Evolutionary conservation across 2,888 invertebrate species (phyloP).

Genomic region (Dynastes tityus): DNA sequence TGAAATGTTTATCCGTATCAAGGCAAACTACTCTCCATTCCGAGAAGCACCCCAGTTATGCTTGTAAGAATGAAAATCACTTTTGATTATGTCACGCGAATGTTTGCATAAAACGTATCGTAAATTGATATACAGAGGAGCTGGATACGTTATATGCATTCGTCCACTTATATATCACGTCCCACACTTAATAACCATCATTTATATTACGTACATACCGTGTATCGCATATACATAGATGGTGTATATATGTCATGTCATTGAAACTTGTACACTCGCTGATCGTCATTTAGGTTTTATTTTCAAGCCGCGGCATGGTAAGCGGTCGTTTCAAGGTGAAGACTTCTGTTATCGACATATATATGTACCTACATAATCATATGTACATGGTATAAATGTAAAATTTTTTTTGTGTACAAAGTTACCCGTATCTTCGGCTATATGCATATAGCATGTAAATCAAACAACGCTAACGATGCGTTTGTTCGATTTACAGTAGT

Average conservation of each 20-base stretch:
- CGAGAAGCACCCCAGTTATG: constrained; percentile 9
- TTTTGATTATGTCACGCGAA: constrained; percentile 26
- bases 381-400: neutral
- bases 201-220: constrained; percentile 11
- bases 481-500: constrained; percentile 23
- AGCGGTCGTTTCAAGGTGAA: constrained; percentile 46
- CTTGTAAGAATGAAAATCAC: constrained; percentile 19
- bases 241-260: constrained; percentile 38
- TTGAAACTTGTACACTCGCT: constrained; percentile 31
- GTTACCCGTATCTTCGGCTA: neutral
- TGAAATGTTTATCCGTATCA: constrained; percentile 1
- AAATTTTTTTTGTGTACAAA: too few species aligned
- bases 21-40: constrained; percentile 26
- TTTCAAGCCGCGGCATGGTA: constrained; percentile 22
- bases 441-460: constrained; percentile 39
- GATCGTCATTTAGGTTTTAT: constrained; percentile 25
- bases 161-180: constrained; percentile 26
- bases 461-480: constrained; percentile 26
- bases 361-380: constrained; percentile 13
- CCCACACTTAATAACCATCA: constrained; percentile 33
- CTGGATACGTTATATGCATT: neutral
- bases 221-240: neutral
- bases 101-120: constrained; percentile 28
- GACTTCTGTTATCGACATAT: neutral
- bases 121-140: constrained; percentile 22